Base-by-base conservation (phyloP, 2,113 vertebrate genomes). In the Mugil cephalus region DNA sequence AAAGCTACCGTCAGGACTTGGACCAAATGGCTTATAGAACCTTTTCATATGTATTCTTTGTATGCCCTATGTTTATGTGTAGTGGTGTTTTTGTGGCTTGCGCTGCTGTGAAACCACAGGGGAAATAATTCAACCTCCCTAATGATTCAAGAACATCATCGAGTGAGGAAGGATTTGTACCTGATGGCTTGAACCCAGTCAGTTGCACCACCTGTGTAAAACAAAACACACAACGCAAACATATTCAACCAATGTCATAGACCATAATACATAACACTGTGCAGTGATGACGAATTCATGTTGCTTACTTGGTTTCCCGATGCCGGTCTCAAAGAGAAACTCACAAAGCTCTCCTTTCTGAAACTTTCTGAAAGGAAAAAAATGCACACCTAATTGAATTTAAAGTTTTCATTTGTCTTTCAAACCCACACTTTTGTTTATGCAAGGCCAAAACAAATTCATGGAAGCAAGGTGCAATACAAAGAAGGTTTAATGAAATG, bases 181-280 rank as follows among this genome's bases (percentile, higher is more conserved):
- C 96, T 95, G 96, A 96, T 45, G 94, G 91, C 72, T 95, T 97
- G 94, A 96, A 98, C 0, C 94, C 94, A 1, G 94, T 97, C 83
- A 97, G 93, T 90, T 97, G 95, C 15, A 97, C 96, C 7, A 93
- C 95, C 96, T 97, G 91, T 77, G 35, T 64, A 39, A 50, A 21
- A 14, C 19, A 51, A 52, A 80, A 82, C 0, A 70, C 10, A 11
- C 8, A 51, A 15, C 1, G 8, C 14, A 68, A 24, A 43, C 15
- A 21, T 6, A 34, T 14, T 63, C 13, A 30, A 13, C 35, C 6
- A 6, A 14, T 0, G 8, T 15, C 4, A 30, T 10, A 39, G 17
- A 0, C 36, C 12, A 61, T 9, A 18, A 14, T 38, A 12, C 11
- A 46, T 42, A 17, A 14, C 3, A 54, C 15, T 30, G 6, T 47